Base-by-base conservation (phyloP, 2,797 vertebrate genomes). In the Crenichthys baileyi region DNA sequence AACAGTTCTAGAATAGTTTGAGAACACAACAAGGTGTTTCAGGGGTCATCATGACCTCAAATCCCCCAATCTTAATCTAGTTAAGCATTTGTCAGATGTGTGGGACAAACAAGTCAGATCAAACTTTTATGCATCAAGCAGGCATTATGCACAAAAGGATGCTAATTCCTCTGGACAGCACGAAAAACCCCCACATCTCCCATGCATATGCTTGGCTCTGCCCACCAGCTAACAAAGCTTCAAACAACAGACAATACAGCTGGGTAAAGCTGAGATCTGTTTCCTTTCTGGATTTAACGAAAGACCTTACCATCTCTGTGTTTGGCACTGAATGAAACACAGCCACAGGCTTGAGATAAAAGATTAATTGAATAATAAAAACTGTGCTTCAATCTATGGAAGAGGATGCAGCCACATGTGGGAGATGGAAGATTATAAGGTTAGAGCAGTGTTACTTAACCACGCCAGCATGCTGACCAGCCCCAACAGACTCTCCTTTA, bases 361-460 rank as follows among this genome's bases (percentile, higher is more conserved):
- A 85, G 85, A 94, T 93, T 92, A 91, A 93, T 89, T 90, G 85
- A 91, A 91, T 91, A 91, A 91, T 91, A 82, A 87, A 93, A 92
- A 83, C 67, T 77, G 65, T 84, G 79, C 80, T 91, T 70, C 71
- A 60, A 77, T 89, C 81, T 83, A 81, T 85, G 80, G 77, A 70
- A 86, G 79, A 29, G 77, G 77, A 79, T 36, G 22, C 75, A 76
- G 83, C 82, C 74, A 83, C 89, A 78, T 80, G 83, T 79, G 80
- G 86, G 89, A 83, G 61, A 86, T 89, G 81, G 84, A 87, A 83
- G 61, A 86, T 90, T 92, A 92, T 67, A 79, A 85, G 88, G 85
- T 88, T 89, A 85, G 77, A 70, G 81, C 80, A 82, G 81, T 78
- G 84, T 79, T 79, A 80, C 76, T 31, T 74, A 89, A 85, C 76